A percentile compares a stretch with the other conserved stretches of the same genome.
phyloP scores from a whole-genome alignment of 2,113 vertebrate species.

The Corythornis vintsioides region DNA sequence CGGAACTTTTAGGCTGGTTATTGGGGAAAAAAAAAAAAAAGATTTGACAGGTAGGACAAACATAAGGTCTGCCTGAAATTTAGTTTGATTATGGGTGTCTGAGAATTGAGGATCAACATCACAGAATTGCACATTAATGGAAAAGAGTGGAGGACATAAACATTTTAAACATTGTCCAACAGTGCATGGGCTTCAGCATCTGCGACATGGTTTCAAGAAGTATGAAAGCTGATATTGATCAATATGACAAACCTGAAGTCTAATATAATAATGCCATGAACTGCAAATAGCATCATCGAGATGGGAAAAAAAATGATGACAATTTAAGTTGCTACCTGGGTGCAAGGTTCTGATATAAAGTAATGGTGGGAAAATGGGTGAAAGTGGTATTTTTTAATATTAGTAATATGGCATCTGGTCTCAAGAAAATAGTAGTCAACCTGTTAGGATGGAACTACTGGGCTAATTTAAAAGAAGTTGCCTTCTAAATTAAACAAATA shows the following conservation, averaged over 20 bases:
- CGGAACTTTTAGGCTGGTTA: not conserved
- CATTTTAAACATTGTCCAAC: not conserved
- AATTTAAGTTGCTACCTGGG: accelerated
- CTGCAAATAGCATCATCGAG: not conserved
- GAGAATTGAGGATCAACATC: not conserved
- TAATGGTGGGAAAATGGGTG: not conserved
- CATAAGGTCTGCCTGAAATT: not conserved
- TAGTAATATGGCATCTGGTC: not conserved
- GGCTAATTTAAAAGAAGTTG: not conserved
- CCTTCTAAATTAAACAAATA: not conserved
- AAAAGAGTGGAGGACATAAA: not conserved
- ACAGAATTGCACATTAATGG: not conserved
- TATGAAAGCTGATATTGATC: not conserved
- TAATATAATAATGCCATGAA: accelerated
- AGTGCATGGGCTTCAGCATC: accelerated
- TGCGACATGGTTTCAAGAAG: not conserved
- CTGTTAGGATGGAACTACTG: not conserved
- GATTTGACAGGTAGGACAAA: not conserved
- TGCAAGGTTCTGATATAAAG: not conserved
- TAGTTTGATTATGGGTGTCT: not conserved
- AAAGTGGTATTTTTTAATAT: not conserved
- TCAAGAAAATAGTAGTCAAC: not conserved
- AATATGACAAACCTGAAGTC: not conserved
- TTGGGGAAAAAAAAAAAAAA: not conserved
- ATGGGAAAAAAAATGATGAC: accelerated